Conservation (phyloP, 2,113 vertebrate genomes). For the Ranitomeya variabilis region DNA sequence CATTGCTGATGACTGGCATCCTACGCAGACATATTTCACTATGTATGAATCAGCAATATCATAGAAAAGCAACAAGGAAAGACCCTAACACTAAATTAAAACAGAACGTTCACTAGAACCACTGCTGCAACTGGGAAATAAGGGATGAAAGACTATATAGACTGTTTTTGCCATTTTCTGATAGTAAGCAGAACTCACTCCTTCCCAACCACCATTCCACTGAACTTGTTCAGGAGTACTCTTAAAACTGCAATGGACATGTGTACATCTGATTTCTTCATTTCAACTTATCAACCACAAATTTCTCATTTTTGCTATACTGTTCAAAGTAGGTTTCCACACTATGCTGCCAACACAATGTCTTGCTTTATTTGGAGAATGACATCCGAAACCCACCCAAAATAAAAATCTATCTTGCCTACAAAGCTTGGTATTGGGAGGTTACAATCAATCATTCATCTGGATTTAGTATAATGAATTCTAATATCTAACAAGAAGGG, state of each 20-base stretch:
- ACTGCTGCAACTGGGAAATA: background rate
- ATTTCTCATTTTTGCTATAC: background rate
- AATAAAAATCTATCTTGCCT: background rate
- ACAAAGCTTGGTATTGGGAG: too few relatives aligned
- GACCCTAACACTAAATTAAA: background rate
- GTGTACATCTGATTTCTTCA: background rate
- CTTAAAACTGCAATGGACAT: too few relatives aligned
- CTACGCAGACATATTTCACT: background rate
- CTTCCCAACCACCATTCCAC: background rate
- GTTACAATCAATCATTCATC: background rate
- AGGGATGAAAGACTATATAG: background rate
- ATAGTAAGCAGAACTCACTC: background rate
- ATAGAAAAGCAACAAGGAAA: background rate
- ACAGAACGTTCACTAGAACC: background rate
- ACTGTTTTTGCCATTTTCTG: background rate
- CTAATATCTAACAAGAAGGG: background rate
- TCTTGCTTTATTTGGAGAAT: background rate
- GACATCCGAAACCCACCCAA: background rate
- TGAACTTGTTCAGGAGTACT: background rate
- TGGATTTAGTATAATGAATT: background rate
- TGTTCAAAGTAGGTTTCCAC: background rate
- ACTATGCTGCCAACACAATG: background rate
- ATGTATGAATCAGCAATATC: background rate
- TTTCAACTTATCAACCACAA: background rate
- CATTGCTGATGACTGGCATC: background rate